phyloP scores from a whole-genome alignment of 2,797 vertebrate genomes.

The Chelidonichthys spinosus region DNA sequence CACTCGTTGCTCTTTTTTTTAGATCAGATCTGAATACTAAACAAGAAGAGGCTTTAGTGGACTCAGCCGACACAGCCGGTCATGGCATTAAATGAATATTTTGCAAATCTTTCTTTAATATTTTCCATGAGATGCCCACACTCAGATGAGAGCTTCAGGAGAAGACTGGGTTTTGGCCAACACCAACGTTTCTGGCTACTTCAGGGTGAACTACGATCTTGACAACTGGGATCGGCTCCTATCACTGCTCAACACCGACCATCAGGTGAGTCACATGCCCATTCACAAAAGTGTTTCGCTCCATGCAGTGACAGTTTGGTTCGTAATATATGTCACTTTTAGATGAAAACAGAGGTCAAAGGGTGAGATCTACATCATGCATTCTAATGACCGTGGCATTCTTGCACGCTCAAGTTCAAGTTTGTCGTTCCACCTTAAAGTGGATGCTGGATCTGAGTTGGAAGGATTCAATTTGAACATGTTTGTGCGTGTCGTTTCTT shows the following conservation, averaged over 20 bases:
- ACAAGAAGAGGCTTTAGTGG: neutral
- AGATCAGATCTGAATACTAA: neutral
- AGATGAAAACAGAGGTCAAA: neutral
- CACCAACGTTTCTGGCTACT: constrained; percentile 89
- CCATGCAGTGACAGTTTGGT: neutral
- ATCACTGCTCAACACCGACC: constrained; percentile 67
- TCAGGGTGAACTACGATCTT: constrained; percentile 93
- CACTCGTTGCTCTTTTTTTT: neutral
- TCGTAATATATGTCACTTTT: neutral
- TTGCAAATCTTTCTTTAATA: neutral
- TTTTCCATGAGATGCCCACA: constrained; percentile 2
- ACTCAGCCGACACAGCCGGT: neutral
- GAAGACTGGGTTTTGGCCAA: constrained; percentile 89
- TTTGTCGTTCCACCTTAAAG: neutral
- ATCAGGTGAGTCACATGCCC: constrained; percentile 65
- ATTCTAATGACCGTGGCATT: neutral
- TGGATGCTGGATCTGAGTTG: neutral
- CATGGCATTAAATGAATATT: neutral
- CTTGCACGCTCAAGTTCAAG: neutral
- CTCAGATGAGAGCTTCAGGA: constrained; percentile 42
- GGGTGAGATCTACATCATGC: neutral
- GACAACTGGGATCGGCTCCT: constrained; percentile 91
- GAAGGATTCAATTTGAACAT: neutral
- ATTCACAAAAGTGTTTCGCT: neutral
- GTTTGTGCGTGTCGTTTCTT: constrained; percentile 26